A percentile compares a stretch with the other conserved stretches of the same genome.
phyloP scores from a whole-genome alignment of 1,140 invertebrate species.

The Dendrolimus punctatus region DNA sequence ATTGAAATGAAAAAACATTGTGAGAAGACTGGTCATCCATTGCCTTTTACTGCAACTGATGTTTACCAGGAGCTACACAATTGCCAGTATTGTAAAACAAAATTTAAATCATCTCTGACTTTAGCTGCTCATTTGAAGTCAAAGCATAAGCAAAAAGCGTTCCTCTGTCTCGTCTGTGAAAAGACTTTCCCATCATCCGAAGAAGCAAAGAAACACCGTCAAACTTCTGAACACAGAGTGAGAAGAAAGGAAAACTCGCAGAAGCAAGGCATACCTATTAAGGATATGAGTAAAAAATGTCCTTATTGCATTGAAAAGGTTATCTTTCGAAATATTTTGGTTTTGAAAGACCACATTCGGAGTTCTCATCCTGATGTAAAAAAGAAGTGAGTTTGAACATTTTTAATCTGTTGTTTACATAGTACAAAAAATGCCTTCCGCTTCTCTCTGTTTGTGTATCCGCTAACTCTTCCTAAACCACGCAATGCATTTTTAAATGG shows the following conservation, averaged over 20 bases:
- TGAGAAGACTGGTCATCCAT: slow-evolving; percentile 67
- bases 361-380: slow-evolving; percentile 74
- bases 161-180: slow-evolving; percentile 79
- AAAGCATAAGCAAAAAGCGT: slow-evolving; percentile 72
- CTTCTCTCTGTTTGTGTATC: too few species aligned
- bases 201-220: slow-evolving; percentile 79
- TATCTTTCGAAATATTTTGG: slow-evolving; percentile 68
- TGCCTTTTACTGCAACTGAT: slow-evolving; percentile 72
- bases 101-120: slow-evolving; percentile 75
- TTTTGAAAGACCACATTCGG: slow-evolving; percentile 79
- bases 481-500: too few species aligned
- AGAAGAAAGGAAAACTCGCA: slow-evolving; percentile 59
- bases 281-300: slow-evolving; percentile 70
- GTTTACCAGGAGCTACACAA: slow-evolving; percentile 76
- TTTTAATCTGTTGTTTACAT: not conserved
- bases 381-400: slow-evolving; percentile 40
- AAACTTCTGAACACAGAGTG: slow-evolving; percentile 75
- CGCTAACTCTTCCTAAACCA: too few species aligned
- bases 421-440: too few species aligned
- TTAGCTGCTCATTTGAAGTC: slow-evolving; percentile 77
- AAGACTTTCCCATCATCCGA: slow-evolving; percentile 74
- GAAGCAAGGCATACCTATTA: slow-evolving; percentile 44
- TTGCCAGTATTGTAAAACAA: slow-evolving; percentile 73
- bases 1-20: slow-evolving; percentile 79
- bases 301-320: slow-evolving; percentile 73